Base-by-base conservation (phyloP, 2,888 invertebrate species). In the Aphodius granarius region DNA sequence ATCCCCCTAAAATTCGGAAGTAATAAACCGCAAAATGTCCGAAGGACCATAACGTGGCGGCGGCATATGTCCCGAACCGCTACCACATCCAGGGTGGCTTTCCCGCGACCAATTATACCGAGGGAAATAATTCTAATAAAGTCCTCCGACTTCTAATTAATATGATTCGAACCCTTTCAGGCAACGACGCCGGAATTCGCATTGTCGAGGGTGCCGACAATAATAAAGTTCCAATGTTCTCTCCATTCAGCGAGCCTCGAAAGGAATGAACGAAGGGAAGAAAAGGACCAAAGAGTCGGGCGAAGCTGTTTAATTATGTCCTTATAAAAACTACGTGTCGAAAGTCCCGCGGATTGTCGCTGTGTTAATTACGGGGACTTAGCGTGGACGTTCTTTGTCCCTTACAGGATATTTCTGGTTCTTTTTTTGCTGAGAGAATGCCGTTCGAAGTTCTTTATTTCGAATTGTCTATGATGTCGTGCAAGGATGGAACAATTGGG, bases 121-220 rank as follows among this genome's bases (percentile, higher is more conserved):
- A 43, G 71, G 74, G 74, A 71, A 16, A 74, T 71, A 71, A 74
- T 62, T 80, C 80, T 83, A 84, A 84, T 84, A 84, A 84, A 84
- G 83, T 82, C 83, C 80, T 82, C 82, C 82, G 78, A 82, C 84
- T 83, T 84, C 83, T 83, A 84, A 84, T 84, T 84, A 83, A 84
- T 83, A 83, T 83, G 71, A 74, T 74, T 82, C 81, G 82, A 83
- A 83, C 84, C 84, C 84, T 84, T 84, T 80, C 78, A 78, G 76
- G 70, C 21, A 73, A 73, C 63, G 79, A 77, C 79, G 78, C 23
- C 18, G 83, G 83, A 83, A 83, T 83, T 81, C 81, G 83, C 82
- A 83, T 83, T 83, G 83, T 83, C 84, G 83, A 81, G 83, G 82
- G 81, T 79, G 78, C 71, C 18, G 64, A 65, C n/a, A n/a, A 43